A percentile compares a stretch with the other conserved stretches of the same genome.
Conservation (phyloP, 2,113 vertebrate species). For the Mohoua ochrocephala region DNA sequence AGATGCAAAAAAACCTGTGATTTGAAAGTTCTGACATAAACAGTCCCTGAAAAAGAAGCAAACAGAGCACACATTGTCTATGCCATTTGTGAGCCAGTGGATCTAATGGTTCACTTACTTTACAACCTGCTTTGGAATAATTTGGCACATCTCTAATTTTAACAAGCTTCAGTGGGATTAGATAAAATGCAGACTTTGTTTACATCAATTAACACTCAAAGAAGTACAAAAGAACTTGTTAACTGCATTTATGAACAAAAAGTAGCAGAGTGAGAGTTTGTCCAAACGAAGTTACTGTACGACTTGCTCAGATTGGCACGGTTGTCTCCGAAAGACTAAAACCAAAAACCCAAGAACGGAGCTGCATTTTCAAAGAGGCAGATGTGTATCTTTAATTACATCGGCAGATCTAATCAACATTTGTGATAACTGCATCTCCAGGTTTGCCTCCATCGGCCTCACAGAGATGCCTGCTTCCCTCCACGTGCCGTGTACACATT, state of each 20-base stretch:
- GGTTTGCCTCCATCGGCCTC: not conserved
- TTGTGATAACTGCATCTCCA: not conserved
- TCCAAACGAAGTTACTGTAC: not conserved
- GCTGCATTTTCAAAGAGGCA: not conserved
- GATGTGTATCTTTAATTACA: conserved; percentile 43
- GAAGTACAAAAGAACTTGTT: conserved; percentile 46
- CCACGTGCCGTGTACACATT: not conserved
- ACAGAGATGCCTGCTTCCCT: not conserved
- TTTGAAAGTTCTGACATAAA: conserved; percentile 43
- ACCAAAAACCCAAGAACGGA: not conserved
- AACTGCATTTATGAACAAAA: conserved; percentile 55
- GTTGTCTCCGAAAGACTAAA: not conserved
- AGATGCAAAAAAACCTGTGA: conserved; percentile 1
- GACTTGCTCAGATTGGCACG: not conserved
- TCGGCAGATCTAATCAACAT: not conserved
- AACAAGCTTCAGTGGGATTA: conserved; percentile 63
- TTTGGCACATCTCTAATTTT: conserved; percentile 61
- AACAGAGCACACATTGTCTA: conserved; percentile 40
- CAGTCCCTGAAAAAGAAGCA: conserved; percentile 13
- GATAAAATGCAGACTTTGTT: conserved; percentile 62
- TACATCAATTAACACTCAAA: conserved; percentile 61
- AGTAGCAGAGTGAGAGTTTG: conserved; percentile 11
- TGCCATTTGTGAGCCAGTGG: conserved; percentile 56
- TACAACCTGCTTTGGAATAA: conserved; percentile 59
- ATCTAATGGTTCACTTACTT: conserved; percentile 67